Base-by-base conservation (phyloP, 2,888 invertebrate species). In the Seira musarum region DNA sequence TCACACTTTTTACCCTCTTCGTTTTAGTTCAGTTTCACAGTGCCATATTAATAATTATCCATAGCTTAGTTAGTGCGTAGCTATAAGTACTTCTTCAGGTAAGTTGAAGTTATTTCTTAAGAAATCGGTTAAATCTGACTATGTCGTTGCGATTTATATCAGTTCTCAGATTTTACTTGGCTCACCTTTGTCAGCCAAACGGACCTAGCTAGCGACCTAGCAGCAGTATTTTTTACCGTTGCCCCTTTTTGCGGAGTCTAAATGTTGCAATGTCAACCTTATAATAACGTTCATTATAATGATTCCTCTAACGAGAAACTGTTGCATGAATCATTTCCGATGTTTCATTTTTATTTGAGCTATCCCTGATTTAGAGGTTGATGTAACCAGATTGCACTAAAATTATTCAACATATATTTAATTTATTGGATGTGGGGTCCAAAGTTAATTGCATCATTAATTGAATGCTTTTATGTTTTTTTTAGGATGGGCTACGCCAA, bases 401-500 rank as follows among this genome's bases (percentile, higher is more conserved):
- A 57, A 53, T 68, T 68, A 21, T 53, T 8, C 19, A 17, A 3
- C 15, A 35, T 17, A 17, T 10, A 17, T 10, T 10, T 60, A 60
- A 8, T 21, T 21, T 60, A n/a, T 21, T 17, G 17, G 40, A n/a
- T n/a, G n/a, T n/a, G n/a, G n/a, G n/a, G n/a, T n/a, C n/a, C n/a
- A 25, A 13, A 13, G 17, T 6, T 46, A 22, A 66, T 74, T 61
- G n/a, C 35, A 17, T 57, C 60, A 6, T 49, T 19, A 64, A 49
- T 63, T 63, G 5, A 15, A 15, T 64, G 13, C 21, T 24, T 22
- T 53, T 46, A 0, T 19, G 24, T 2, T 73, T 19, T 46, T 63
- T 13, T 6, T 70, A 83, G 83, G 81, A 83, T 83, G 83, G 79
- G 83, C 81, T 83, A 80, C 69, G 69, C 72, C 60, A 81, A 35